phyloP scores from a whole-genome alignment of 2,888 invertebrate genomes.

The Drosophila melanosoma region DNA sequence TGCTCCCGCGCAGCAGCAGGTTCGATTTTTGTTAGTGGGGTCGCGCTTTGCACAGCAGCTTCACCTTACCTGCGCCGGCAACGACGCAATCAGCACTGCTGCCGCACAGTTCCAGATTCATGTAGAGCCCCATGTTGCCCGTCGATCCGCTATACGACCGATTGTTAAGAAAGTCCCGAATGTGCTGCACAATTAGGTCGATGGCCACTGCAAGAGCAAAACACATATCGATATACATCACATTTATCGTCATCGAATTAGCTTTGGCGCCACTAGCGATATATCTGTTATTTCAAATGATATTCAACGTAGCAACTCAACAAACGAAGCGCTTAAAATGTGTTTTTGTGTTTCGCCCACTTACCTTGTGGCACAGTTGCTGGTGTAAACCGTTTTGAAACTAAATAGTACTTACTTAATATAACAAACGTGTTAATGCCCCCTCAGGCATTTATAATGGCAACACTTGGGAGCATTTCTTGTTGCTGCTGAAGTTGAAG shows the following conservation, averaged over 20 bases:
- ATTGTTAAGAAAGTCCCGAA: conserved; percentile 93
- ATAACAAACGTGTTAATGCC: conserved; percentile 1
- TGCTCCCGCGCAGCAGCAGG: conserved; percentile 43
- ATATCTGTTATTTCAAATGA: conserved; percentile 32
- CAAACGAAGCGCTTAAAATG: conserved; percentile 36
- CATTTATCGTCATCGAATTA: not conserved
- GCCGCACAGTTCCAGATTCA: conserved; percentile 68
- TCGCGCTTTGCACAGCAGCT: conserved; percentile 60
- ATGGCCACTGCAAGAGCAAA: conserved; percentile 93
- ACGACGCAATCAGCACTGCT: conserved; percentile 28
- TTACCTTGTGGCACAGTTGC: conserved; percentile 37
- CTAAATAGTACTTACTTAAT: conserved; percentile 50
- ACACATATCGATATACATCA: conserved; percentile 13
- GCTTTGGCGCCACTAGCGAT: conserved; percentile 10
- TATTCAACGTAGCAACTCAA: conserved; percentile 54
- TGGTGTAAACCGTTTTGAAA: conserved; percentile 3
- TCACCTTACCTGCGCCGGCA: conserved; percentile 63
- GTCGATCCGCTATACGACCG: conserved; percentile 83
- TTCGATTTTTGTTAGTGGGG: conserved; percentile 68
- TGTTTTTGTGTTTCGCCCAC: conserved; percentile 13
- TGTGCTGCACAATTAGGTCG: conserved; percentile 98
- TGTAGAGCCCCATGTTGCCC: conserved; percentile 76
- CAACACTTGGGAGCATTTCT: not conserved
- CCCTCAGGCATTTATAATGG: not conserved
- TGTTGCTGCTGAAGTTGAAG: conserved; percentile 1